phyloP scores from a whole-genome alignment of 2,797 vertebrate species.

The Halcyon smyrnensis region DNA sequence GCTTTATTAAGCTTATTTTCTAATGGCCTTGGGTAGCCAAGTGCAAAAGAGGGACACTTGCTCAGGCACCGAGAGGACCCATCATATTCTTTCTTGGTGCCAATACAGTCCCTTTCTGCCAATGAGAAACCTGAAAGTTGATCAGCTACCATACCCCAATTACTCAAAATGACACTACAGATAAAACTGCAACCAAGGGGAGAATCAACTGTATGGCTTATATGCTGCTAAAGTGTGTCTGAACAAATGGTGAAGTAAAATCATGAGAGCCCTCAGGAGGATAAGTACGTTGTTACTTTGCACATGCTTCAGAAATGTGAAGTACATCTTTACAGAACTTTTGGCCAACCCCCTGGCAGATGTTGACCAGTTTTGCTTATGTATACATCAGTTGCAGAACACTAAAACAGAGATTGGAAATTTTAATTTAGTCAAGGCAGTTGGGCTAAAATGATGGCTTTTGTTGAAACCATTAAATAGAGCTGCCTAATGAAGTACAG shows the following conservation, averaged over 20 bases:
- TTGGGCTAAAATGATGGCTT: slow-evolving; percentile 89
- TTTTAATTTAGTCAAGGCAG: slow-evolving; percentile 89
- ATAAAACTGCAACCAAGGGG: slow-evolving; percentile 95
- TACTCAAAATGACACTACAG: slow-evolving; percentile 91
- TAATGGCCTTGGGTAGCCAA: slow-evolving; percentile 88
- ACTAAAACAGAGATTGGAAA: slow-evolving; percentile 88
- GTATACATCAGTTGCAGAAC: slow-evolving; percentile 86
- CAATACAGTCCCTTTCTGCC: slow-evolving; percentile 85
- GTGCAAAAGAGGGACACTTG: slow-evolving; percentile 85
- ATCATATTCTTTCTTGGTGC: slow-evolving; percentile 85
- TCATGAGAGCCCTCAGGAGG: slow-evolving; percentile 84
- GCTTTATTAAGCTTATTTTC: slow-evolving; percentile 85
- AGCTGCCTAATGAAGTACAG: slow-evolving; percentile 87
- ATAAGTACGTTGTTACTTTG: slow-evolving; percentile 86
- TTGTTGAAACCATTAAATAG: slow-evolving; percentile 86
- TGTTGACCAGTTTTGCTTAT: slow-evolving; percentile 89
- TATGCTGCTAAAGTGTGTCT: slow-evolving; percentile 86
- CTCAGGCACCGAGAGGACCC: slow-evolving; percentile 83
- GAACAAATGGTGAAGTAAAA: slow-evolving; percentile 88
- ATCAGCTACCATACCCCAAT: slow-evolving; percentile 89
- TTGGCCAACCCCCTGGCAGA: slow-evolving; percentile 89
- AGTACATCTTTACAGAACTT: slow-evolving; percentile 88
- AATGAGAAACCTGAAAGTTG: slow-evolving; percentile 90
- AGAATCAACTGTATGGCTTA: slow-evolving; percentile 91
- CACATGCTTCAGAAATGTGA: slow-evolving; percentile 90